These are phyloP conservation scores for Cyaniris semiargus DNA, from an alignment of 2,888 invertebrate species.

Conservation along the genomic window DNA sequence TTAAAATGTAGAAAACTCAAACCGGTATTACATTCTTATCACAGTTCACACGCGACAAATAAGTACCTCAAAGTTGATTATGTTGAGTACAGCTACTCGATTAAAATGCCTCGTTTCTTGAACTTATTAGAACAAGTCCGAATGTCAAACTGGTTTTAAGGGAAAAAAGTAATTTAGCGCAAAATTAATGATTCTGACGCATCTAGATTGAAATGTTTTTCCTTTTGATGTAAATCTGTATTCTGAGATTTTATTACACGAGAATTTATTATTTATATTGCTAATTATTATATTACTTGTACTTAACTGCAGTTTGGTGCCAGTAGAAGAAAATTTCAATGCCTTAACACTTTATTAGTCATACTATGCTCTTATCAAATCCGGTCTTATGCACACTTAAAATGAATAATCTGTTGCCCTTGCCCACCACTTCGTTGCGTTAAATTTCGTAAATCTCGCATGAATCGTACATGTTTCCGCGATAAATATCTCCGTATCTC, in stretches of 20 bases:
- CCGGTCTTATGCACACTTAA: no score
- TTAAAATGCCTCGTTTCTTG: slow-evolving; percentile 39
- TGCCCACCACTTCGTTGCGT: no score
- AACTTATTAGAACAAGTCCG: slow-evolving; percentile 35
- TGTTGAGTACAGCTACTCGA: slow-evolving; percentile 39
- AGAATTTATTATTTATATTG: no score
- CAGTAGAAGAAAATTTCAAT: no score
- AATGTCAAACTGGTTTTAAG: slow-evolving; percentile 33
- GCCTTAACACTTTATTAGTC: no score
- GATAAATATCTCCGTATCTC: no score
- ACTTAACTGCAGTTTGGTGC: no score
- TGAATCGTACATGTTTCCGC: no score
- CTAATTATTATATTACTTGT: no score
- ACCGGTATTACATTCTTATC: slow-evolving; percentile 23
- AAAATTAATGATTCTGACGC: not conserved
- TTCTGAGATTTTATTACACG: not conserved
- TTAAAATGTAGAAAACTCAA: slow-evolving; percentile 2
- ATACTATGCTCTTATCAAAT: no score
- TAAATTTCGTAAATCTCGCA: no score
- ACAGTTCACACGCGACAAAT: slow-evolving; percentile 8
- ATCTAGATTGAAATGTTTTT: not conserved
- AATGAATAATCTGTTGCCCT: no score
- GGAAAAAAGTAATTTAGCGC: slow-evolving; percentile 8
- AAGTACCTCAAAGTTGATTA: slow-evolving; percentile 35
- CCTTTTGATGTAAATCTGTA: not conserved